Conservation (phyloP, 2,113 vertebrate genomes). For the Ariopsis seemanni region DNA sequence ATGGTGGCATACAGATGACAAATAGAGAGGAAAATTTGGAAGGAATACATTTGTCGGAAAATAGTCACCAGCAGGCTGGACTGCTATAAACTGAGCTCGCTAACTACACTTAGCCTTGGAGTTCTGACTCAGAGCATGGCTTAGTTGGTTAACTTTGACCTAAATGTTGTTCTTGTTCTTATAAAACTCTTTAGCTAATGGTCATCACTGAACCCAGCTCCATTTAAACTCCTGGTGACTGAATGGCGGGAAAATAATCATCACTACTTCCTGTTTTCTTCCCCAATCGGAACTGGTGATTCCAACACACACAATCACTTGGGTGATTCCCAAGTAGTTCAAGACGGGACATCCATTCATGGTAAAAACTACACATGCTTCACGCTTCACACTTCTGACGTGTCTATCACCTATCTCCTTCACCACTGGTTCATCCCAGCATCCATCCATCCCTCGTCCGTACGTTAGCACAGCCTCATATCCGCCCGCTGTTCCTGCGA, state of each 20-base stretch:
- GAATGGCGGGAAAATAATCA: slow-evolving; percentile 31
- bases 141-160: not conserved
- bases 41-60: not conserved
- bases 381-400: not conserved
- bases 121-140: not conserved
- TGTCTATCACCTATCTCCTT: slow-evolving; percentile 10
- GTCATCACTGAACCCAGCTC: not conserved
- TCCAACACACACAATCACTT: not conserved
- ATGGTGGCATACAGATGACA: not conserved
- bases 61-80: not conserved
- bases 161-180: not conserved
- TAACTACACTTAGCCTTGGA: not conserved
- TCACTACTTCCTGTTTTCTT: slow-evolving; percentile 57
- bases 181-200: not conserved
- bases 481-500: slow-evolving; percentile 55
- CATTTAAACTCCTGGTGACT: slow-evolving; percentile 4
- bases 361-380: not conserved
- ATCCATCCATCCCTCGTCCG: slow-evolving; percentile 25
- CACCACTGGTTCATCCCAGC: slow-evolving; percentile 36
- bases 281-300: slow-evolving; percentile 13
- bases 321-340: not conserved
- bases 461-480: slow-evolving; percentile 47
- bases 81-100: not conserved
- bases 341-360: slow-evolving; percentile 7
- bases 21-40: not conserved